phyloP scores from a whole-genome alignment of 35 echinoderm and acorn worm species.

The Eucidaris tribuloides region DNA sequence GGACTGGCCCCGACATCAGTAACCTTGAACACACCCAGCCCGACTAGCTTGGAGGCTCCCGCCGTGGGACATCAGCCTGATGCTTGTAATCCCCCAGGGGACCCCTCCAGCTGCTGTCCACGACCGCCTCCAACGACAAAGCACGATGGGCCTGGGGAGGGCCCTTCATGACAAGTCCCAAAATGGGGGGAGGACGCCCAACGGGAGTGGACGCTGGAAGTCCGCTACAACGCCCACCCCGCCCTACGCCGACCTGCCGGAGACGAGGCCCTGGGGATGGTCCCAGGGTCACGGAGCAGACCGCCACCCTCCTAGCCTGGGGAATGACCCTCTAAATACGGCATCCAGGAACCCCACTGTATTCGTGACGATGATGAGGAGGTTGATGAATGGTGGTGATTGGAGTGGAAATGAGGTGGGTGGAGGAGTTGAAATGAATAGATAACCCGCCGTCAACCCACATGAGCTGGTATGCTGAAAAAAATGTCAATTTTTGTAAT shows the following conservation, averaged over 20 bases:
- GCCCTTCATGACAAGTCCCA: constrained; percentile 92
- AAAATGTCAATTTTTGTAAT: background rate
- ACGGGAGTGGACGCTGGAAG: constrained; percentile 55
- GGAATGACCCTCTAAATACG: constrained; percentile 80
- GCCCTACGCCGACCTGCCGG: background rate
- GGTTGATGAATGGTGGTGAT: background rate
- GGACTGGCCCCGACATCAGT: constrained; percentile 41
- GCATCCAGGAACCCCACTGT: constrained; percentile 7
- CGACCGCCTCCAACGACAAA: constrained; percentile 44
- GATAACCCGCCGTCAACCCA: constrained; percentile 54
- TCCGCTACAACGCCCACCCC: constrained; percentile 45
- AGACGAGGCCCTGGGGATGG: background rate
- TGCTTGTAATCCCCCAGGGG: constrained; percentile 62
- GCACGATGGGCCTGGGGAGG: constrained; percentile 27
- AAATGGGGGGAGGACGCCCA: constrained; percentile 82
- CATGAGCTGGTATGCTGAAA: constrained; percentile 25
- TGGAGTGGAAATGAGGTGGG: background rate
- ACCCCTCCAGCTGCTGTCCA: constrained; percentile 72
- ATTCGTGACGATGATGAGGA: background rate
- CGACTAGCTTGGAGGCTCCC: constrained; percentile 53
- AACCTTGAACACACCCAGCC: constrained; percentile 83
- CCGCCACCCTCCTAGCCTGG: constrained; percentile 18
- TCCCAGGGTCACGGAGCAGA: constrained; percentile 38
- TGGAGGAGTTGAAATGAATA: constrained; percentile 1
- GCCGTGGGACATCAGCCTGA: constrained; percentile 75